Conservation (phyloP, 2,113 vertebrate species). For the Meleagris gallopavo region DNA sequence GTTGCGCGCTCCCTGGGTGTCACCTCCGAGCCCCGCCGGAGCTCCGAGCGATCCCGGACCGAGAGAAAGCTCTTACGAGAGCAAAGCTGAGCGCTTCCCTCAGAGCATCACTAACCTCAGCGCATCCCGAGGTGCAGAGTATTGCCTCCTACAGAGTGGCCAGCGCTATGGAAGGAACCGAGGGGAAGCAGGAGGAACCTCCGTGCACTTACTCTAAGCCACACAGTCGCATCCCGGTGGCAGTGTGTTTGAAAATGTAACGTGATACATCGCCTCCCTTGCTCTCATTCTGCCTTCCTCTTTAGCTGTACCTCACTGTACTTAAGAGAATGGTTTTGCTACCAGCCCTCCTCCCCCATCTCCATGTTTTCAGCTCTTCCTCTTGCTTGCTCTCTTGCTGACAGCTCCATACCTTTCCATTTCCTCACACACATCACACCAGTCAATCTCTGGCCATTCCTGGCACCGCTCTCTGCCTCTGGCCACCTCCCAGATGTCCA, state of each 20-base stretch:
- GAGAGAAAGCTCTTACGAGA: background rate
- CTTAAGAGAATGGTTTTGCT: background rate
- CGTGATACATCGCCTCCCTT: background rate
- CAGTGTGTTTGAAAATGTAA: background rate
- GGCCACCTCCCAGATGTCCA: background rate
- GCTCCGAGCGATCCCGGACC: background rate
- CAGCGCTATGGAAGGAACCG: background rate
- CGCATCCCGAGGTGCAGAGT: accelerated
- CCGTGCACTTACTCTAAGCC: background rate
- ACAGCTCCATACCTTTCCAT: background rate
- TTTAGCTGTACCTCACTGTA: background rate
- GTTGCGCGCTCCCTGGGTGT: accelerated
- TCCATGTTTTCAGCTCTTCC: background rate
- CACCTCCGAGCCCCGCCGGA: background rate
- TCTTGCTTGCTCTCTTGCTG: background rate
- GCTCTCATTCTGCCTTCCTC: background rate
- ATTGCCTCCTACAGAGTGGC: background rate
- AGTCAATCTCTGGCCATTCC: background rate
- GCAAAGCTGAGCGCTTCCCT: background rate
- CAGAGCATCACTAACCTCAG: accelerated
- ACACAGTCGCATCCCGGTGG: background rate
- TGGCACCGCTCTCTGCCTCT: accelerated
- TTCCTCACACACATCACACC: background rate
- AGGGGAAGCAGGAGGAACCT: background rate
- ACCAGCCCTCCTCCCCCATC: accelerated